These are phyloP conservation scores for Aplocera efformata DNA, from an alignment of 2,888 invertebrate genomes.

Conservation along the genomic window DNA sequence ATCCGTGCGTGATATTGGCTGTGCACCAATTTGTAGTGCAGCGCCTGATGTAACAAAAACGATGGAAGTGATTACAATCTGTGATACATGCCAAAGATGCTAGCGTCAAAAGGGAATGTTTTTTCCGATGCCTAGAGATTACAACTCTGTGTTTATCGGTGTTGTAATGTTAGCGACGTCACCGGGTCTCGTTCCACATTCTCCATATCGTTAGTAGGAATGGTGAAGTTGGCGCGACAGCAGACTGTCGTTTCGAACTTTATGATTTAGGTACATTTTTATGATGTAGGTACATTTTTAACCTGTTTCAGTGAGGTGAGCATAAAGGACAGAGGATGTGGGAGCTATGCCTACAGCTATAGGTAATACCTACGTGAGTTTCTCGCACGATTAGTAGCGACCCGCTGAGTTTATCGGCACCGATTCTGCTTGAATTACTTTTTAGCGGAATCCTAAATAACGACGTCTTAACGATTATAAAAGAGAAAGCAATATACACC, in stretches of 20 bases:
- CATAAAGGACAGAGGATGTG: conserved; percentile 30
- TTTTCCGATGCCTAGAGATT: conserved; percentile 15
- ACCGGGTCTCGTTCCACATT: conserved; percentile 26
- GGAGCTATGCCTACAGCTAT: conserved; percentile 32
- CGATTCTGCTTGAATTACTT: conserved; percentile 33
- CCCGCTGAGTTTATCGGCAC: conserved; percentile 33
- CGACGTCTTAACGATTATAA: too few relatives aligned
- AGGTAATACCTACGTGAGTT: too few relatives aligned
- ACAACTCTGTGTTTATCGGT: conserved; percentile 11
- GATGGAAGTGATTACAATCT: conserved; percentile 17
- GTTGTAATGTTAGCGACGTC: conserved; percentile 13
- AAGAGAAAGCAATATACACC: too few relatives aligned
- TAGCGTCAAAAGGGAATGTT: conserved; percentile 17
- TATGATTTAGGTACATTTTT: conserved; percentile 31
- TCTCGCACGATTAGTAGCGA: conserved; percentile 42
- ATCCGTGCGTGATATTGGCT: conserved; percentile 19
- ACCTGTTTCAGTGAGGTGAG: conserved; percentile 33
- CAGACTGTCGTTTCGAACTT: conserved; percentile 59
- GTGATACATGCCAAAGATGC: conserved; percentile 12
- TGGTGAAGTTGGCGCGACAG: conserved; percentile 51
- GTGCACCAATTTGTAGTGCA: conserved; percentile 18
- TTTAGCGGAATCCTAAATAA: conserved; percentile 10
- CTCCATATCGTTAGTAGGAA: conserved; percentile 49
- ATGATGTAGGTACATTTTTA: conserved; percentile 32
- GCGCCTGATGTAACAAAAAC: conserved; percentile 8